A percentile compares a stretch with the other conserved stretches of the same genome.
These are phyloP conservation scores for Caenorhabditis sp. DNA, from an alignment of 2,888 invertebrate genomes.

Conservation along the genomic window DNA sequence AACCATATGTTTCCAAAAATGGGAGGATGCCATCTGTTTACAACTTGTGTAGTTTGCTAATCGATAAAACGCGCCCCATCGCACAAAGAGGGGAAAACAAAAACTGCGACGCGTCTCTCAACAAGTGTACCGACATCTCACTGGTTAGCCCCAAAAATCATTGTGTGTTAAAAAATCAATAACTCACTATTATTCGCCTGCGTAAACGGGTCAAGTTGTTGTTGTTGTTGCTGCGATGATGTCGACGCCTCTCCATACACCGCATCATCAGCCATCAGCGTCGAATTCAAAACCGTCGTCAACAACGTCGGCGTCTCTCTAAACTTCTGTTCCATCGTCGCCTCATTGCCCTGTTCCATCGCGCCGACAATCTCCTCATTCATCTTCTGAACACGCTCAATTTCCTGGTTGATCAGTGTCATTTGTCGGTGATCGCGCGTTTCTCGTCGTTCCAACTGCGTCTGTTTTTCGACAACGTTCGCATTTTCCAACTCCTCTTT, in stretches of 20 bases:
- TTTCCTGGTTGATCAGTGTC: conserved; percentile 18
- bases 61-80: too few species aligned
- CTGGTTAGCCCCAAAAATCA: too few species aligned
- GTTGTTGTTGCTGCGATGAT: conserved; percentile 20
- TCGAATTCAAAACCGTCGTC: background rate
- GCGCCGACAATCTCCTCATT: conserved; percentile 25
- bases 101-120: too few species aligned
- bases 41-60: too few species aligned
- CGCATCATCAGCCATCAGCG: conserved; percentile 22
- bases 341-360: conserved; percentile 20
- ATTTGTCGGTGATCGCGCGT: conserved; percentile 26
- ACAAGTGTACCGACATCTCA: too few species aligned
- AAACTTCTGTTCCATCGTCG: conserved; percentile 10
- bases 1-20: too few species aligned
- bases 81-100: too few species aligned
- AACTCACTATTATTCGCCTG: conserved; percentile 22
- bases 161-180: background rate
- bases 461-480: conserved; percentile 35
- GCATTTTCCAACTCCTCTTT: conserved; percentile 24
- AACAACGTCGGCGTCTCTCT: conserved; percentile 4
- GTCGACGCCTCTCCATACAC: conserved; percentile 28
- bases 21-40: too few species aligned
- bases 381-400: conserved; percentile 17
- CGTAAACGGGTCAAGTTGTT: conserved; percentile 47
- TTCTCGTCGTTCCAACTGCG: conserved; percentile 23